A percentile compares a stretch with the other conserved stretches of the same genome.
Conservation (phyloP, 1,140 invertebrate genomes). For the Holcopasites calliopsidis region DNA sequence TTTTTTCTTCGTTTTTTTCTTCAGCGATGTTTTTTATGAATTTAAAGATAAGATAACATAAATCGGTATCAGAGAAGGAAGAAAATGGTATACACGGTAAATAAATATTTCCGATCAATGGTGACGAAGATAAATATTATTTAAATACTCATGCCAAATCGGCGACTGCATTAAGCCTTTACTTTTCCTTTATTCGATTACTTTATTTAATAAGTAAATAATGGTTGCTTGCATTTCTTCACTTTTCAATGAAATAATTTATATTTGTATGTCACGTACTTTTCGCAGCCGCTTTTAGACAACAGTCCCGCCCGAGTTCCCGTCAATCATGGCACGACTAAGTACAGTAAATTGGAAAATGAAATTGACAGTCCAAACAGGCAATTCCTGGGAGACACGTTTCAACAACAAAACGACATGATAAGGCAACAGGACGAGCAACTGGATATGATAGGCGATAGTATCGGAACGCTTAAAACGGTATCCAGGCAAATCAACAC, state of each 20-base stretch:
- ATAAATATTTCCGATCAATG: constrained; percentile 18
- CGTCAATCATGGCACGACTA: constrained; percentile 86
- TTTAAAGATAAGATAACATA: not conserved
- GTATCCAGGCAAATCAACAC: constrained; percentile 94
- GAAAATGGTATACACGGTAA: constrained; percentile 53
- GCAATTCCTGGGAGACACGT: constrained; percentile 85
- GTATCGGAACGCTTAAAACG: constrained; percentile 92
- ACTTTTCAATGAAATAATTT: not conserved
- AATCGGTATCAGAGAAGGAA: not conserved
- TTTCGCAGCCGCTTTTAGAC: constrained; percentile 82
- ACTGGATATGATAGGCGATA: constrained; percentile 91
- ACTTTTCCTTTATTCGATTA: not conserved
- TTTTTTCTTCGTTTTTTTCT: not conserved
- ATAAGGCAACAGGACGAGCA: constrained; percentile 92
- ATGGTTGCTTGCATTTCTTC: not conserved
- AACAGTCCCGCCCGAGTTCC: constrained; percentile 81
- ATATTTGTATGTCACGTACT: not conserved
- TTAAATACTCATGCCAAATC: not conserved
- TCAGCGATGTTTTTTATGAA: not conserved
- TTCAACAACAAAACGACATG: constrained; percentile 88
- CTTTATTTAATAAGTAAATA: not conserved
- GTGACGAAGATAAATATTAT: not conserved
- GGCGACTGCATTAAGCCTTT: not conserved
- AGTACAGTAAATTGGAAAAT: constrained; percentile 94
- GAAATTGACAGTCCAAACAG: constrained; percentile 90